Evolutionary conservation across 2,888 invertebrate genomes (phyloP), one percentile per base, ranked within the genome.

Genomic region (Zygogramma bicolorata): DNA sequence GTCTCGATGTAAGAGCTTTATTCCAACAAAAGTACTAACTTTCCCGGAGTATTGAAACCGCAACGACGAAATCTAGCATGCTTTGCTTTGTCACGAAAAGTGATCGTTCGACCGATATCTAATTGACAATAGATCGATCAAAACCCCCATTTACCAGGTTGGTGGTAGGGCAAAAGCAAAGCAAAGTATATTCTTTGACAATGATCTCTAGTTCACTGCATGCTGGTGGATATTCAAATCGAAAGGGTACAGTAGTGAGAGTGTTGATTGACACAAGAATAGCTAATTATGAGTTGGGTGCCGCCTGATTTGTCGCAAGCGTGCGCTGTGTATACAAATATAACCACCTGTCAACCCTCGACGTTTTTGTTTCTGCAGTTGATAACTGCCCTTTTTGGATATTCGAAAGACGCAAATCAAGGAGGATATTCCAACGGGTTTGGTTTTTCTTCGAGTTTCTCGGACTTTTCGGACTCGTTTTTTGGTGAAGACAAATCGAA

Each of bases 291-390:
- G 84, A 82, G 81, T 73, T 92, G 91, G 91, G 81, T 87, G 58
- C 91, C 92, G 5, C 90, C 90, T 0, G 88, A 92, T 81, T 86
- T 92, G 59, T 83, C 88, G 10, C 81, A 87, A 40, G 85, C 90
- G 18, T 93, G 92, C 80, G 82, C 87, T 0, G 88, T 89, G 6
- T 86, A 89, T 68, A 87, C 88, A 1, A 89, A 88, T 1, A 87
- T 90, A 7, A 90, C 92, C 0, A 90, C 90, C 72, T 93, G 92
- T 78, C 89, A 90, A 2, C 88, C 90, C 18, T 87, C 90, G 0
- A 89, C 90, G 0, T 89, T 90, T 53, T 84, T 92, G 84, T 93
- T 91, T 79, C 83, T 93, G 40, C 87, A 91, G 0, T 83, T 93
- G 31, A 80, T 93, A 0, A 84, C 90, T 0, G 89, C 88, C 68